Base-by-base conservation (phyloP, 2,797 vertebrate genomes). In the Lophius americanus region DNA sequence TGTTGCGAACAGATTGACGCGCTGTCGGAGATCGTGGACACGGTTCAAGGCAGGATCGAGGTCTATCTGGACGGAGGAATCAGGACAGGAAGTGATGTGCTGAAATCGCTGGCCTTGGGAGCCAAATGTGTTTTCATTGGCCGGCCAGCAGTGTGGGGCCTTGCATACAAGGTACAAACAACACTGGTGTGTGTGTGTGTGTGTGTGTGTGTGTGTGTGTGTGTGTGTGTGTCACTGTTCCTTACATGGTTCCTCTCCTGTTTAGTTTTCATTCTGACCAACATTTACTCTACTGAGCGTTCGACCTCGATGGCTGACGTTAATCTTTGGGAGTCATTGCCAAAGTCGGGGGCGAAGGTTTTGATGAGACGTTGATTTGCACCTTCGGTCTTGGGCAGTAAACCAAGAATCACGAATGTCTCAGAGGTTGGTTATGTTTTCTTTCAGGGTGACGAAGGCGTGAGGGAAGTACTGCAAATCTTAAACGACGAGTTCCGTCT, bases 101-200 rank as follows among this genome's bases (percentile, higher is more conserved):
- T 99, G 49, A 99, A 99, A 85, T 95, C 97, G 0, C 64, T 99
- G 83, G 97, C 97, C 54, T 85, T 99, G 42, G 98, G 97, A 42
- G 96, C 97, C 46, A 97, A 94, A 87, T 98, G 97, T 0, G 92
- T 98, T 71, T 99, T 99, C 82, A 94, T 99, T 51, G 97, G 97
- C 51, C 94, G 97, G 44, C 97, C 97, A 3, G 93, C 95, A 3
- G 89, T 99, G 1, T 98, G 98, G 97, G 97, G 97, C 47, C 95
- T 99, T 3, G 93, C 96, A 44, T 98, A 94, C 85, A 97, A 97
- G 96, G 97, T 99, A 84, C 1, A 36, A 48, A 88, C 10, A 43
- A 37, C 32, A 5, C 38, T 54, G 36, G 64, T 32, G 32, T 4
- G 9, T 44, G n/a, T 49, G 14, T 55, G 57, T 5, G 48, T 5